Evolutionary conservation across 2,113 vertebrate species (phyloP).

Genomic region (Micronycteris hirsuta): DNA sequence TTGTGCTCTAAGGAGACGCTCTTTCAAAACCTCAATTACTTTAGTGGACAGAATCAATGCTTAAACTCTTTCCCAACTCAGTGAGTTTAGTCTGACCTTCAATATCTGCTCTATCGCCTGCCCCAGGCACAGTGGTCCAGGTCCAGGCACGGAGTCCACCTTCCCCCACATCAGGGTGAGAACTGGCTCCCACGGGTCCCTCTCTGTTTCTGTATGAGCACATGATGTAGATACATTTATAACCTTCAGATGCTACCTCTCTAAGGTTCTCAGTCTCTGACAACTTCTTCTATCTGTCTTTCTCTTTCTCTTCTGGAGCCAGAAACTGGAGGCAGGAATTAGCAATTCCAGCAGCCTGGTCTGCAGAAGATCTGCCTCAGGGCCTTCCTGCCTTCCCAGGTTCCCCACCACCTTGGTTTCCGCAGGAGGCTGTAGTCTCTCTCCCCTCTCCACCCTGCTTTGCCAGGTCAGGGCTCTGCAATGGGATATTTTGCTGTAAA

Average conservation of each 20-base stretch:
- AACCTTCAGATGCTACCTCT: background rate
- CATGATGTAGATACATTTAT: background rate
- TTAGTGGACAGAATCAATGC: background rate
- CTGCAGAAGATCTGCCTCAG: background rate
- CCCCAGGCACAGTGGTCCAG: background rate
- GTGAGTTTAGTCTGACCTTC: background rate
- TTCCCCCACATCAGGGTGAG: background rate
- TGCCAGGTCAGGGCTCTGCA: background rate
- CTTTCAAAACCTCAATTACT: background rate
- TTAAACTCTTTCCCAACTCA: background rate
- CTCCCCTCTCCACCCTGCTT: background rate
- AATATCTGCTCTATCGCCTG: background rate
- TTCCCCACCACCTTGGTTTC: background rate
- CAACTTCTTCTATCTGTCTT: background rate
- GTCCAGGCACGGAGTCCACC: background rate
- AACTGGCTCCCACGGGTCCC: background rate
- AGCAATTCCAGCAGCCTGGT: background rate
- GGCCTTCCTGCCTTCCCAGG: background rate
- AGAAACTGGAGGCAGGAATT: background rate
- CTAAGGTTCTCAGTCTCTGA: background rate
- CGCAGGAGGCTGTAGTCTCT: background rate
- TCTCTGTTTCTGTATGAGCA: background rate
- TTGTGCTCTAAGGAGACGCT: background rate
- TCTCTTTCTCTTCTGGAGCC: background rate
- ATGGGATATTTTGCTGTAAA: background rate